A percentile compares a stretch with the other conserved stretches of the same genome.
phyloP scores from a whole-genome alignment of 1,140 invertebrate genomes.

The Nasonia vitripennis region DNA sequence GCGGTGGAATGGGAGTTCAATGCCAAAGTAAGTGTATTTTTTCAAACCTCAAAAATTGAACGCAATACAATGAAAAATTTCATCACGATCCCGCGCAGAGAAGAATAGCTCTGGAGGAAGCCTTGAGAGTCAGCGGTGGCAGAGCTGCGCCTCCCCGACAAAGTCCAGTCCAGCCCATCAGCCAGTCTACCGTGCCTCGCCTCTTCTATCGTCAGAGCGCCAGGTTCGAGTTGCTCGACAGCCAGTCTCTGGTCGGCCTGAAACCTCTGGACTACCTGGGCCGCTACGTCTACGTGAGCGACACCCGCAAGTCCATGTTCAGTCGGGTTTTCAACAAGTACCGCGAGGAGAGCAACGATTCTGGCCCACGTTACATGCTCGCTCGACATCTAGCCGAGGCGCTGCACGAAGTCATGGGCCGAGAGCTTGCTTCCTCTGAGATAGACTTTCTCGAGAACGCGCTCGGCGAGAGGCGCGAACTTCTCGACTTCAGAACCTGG shows the following conservation, averaged over 20 bases:
- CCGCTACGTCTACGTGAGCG: constrained; percentile 78
- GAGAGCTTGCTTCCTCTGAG: constrained; percentile 70
- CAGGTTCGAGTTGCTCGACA: constrained; percentile 81
- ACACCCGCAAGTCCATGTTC: constrained; percentile 79
- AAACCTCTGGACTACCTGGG: constrained; percentile 79
- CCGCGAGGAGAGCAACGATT: constrained; percentile 65
- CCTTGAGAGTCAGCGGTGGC: constrained; percentile 73
- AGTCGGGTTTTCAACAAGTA: constrained; percentile 75
- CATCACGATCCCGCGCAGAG: constrained; percentile 62
- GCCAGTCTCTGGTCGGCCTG: constrained; percentile 75
- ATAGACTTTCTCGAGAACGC: constrained; percentile 72
- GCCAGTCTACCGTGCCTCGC: constrained; percentile 74
- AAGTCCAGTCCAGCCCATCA: constrained; percentile 68
- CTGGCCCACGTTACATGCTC: constrained; percentile 63
- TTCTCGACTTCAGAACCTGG: constrained; percentile 80
- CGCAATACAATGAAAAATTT: too few relatives aligned
- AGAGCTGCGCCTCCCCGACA: constrained; percentile 56
- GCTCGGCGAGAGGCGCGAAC: constrained; percentile 74
- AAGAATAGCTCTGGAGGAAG: constrained; percentile 80
- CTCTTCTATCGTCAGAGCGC: constrained; percentile 80
- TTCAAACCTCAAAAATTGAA: constrained; percentile 12
- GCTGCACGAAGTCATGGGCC: constrained; percentile 79
- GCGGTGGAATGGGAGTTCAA: constrained; percentile 83
- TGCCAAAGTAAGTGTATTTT: constrained; percentile 73
- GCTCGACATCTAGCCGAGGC: constrained; percentile 75